Evolutionary conservation across 2,797 vertebrate species (phyloP).

Genomic region (Phalloptychus januarius): DNA sequence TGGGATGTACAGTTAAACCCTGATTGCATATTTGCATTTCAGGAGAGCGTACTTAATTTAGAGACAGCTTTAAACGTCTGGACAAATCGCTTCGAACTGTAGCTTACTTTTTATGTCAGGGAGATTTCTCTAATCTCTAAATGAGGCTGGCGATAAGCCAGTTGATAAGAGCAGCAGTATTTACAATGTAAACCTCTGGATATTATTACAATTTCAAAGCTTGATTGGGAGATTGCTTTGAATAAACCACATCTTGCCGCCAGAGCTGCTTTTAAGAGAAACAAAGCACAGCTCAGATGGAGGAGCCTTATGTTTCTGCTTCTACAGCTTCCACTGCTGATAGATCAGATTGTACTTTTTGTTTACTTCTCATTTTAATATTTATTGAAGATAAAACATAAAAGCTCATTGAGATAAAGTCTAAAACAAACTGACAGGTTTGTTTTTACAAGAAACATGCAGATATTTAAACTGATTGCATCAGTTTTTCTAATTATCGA

Average conservation of each 20-base stretch:
- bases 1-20: background rate
- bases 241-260: background rate
- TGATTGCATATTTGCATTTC: conserved; percentile 5
- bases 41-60: background rate
- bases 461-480: background rate
- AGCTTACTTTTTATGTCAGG: background rate
- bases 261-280: background rate
- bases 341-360: background rate
- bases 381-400: background rate
- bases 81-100: background rate
- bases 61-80: background rate
- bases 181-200: background rate
- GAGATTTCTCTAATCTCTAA: background rate
- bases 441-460: background rate
- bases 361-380: background rate
- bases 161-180: background rate
- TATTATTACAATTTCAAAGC: background rate
- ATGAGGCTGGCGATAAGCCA: background rate
- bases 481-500: background rate
- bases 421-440: background rate
- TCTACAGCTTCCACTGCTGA: background rate
- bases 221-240: background rate
- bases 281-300: background rate
- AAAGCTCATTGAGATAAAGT: background rate
- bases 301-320: too few species aligned